A percentile compares a stretch with the other conserved stretches of the same genome.
Conservation (phyloP, 2,797 vertebrate species). For the Xerus rutilus region DNA sequence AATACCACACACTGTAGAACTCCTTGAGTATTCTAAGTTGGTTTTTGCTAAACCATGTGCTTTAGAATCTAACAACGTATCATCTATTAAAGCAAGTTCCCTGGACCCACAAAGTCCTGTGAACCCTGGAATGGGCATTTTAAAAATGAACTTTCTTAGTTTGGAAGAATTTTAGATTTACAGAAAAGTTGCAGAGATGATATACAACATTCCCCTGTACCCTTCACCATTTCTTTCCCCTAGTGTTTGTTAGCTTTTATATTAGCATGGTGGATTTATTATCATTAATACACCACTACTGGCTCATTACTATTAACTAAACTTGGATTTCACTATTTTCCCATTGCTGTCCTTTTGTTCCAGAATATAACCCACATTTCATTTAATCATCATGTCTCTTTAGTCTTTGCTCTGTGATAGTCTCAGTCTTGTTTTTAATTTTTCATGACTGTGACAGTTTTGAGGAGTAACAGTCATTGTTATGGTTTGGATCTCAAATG, state of each 20-base stretch:
- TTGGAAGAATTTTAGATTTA: slow-evolving; percentile 48
- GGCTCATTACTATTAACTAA: neutral
- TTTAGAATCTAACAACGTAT: slow-evolving; percentile 1
- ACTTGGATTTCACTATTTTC: slow-evolving; percentile 13
- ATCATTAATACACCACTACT: slow-evolving; percentile 18
- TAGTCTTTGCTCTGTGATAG: neutral
- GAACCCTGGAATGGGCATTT: neutral
- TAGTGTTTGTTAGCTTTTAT: neutral
- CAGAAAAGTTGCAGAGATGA: neutral
- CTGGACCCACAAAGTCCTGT: neutral
- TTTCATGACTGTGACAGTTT: slow-evolving; percentile 2
- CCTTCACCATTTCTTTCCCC: neutral
- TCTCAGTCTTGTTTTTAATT: slow-evolving; percentile 24
- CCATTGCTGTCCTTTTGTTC: neutral
- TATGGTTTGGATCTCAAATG: neutral
- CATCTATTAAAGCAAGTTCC: neutral
- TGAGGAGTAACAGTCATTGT: neutral
- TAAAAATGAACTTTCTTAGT: neutral
- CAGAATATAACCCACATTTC: neutral
- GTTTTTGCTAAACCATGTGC: neutral
- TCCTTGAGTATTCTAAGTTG: neutral
- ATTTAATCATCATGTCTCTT: slow-evolving; percentile 5
- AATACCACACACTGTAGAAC: neutral
- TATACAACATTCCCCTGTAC: neutral
- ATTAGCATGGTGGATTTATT: neutral